phyloP scores from a whole-genome alignment of 2,888 invertebrate genomes.

The Rhynchonema sp. region DNA sequence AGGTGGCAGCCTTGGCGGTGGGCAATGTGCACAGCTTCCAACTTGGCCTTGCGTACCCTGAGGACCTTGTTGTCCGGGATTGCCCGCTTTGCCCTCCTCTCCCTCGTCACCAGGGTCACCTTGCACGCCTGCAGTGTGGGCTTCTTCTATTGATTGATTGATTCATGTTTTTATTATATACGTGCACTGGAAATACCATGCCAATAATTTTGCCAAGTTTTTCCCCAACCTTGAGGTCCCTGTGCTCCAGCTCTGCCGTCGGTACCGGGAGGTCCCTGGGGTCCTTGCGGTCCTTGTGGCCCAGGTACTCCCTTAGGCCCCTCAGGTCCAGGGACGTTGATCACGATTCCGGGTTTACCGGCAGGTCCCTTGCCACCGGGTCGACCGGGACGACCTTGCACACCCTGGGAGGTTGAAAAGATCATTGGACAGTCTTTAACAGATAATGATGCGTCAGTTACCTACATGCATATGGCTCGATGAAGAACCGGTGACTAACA shows the following conservation, averaged over 20 bases:
- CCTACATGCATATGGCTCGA: not conserved
- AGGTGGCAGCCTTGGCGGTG: conserved; percentile 3
- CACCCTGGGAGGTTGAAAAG: conserved; percentile 3
- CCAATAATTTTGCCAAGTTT: too few relatives aligned
- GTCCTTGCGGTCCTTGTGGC: not conserved
- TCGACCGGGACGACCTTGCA: not conserved
- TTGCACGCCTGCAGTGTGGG: not conserved
- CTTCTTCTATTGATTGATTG: too few relatives aligned
- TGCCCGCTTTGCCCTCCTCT: conserved; percentile 2
- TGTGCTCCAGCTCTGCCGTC: not conserved
- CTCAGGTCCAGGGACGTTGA: not conserved
- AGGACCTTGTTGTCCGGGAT: not conserved
- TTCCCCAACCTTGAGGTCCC: not conserved
- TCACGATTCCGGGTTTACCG: conserved; percentile 12
- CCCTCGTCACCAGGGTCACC: conserved; percentile 6
- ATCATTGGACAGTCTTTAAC: not conserved
- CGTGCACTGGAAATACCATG: too few relatives aligned
- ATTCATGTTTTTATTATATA: too few relatives aligned
- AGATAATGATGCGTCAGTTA: too few relatives aligned
- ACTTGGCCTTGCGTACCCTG: not conserved
- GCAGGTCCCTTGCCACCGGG: conserved; percentile 9
- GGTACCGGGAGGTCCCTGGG: not conserved
- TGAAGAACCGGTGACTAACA: not conserved
- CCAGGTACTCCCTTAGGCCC: conserved; percentile 5
- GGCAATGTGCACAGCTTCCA: conserved; percentile 7